A percentile compares a stretch with the other conserved stretches of the same genome.
Evolutionary conservation across 1,140 invertebrate species (phyloP).

Genomic region (Homarus americanus): DNA sequence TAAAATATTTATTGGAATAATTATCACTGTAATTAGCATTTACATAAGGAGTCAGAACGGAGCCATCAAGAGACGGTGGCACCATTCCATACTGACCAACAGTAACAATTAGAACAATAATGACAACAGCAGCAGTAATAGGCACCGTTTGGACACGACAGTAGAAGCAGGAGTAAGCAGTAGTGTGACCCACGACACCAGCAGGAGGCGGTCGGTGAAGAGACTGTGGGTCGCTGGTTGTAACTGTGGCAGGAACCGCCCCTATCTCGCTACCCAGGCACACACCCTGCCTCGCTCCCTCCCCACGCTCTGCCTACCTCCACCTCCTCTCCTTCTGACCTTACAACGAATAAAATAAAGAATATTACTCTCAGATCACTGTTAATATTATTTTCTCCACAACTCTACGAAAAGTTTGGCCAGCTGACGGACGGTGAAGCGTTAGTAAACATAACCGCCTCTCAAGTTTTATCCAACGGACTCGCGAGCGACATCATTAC

Average conservation of each 20-base stretch:
- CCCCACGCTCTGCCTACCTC: neutral
- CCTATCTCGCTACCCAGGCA: slow-evolving; percentile 1
- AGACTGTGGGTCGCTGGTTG: neutral
- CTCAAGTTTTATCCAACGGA: neutral
- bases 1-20: too few relatives aligned
- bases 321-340: neutral
- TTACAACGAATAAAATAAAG: neutral
- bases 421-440: neutral
- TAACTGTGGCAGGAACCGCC: neutral
- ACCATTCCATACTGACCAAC: neutral
- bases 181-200: neutral
- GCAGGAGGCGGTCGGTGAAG: neutral
- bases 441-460: neutral
- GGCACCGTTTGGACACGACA: neutral
- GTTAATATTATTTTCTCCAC: neutral
- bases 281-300: neutral
- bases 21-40: too few relatives aligned
- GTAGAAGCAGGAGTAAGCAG: neutral
- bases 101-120: neutral
- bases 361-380: neutral
- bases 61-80: too few relatives aligned
- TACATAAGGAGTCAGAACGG: too few relatives aligned
- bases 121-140: neutral
- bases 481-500: slow-evolving; percentile 12
- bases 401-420: neutral